Conservation (phyloP, 2,113 vertebrate species). For the Agelaius phoeniceus region DNA sequence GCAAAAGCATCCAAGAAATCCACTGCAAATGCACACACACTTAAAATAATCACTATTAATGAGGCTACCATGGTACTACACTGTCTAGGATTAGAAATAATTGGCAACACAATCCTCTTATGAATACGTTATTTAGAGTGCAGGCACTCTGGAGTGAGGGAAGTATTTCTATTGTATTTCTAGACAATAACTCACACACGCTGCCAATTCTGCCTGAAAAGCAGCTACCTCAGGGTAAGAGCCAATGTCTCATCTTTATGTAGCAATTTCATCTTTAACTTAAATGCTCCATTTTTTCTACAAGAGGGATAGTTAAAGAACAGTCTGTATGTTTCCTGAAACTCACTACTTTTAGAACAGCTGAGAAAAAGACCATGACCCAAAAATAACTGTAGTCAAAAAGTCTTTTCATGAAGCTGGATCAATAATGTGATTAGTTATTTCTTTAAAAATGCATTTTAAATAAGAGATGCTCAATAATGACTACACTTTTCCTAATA, state of each 20-base stretch:
- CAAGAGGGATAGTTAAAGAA: background rate
- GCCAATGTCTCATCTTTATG: background rate
- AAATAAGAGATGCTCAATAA: background rate
- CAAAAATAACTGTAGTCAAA: background rate
- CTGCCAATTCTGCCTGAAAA: background rate
- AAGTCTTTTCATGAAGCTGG: background rate
- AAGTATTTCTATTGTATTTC: background rate
- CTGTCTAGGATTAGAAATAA: constrained; percentile 50
- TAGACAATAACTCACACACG: background rate
- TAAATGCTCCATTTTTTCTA: background rate
- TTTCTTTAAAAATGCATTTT: background rate
- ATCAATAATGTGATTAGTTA: background rate
- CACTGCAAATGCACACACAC: background rate
- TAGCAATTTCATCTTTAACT: background rate
- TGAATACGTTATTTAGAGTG: background rate
- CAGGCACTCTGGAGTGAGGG: background rate
- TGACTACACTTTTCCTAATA: background rate
- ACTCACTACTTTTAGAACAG: background rate
- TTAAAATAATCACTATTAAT: constrained; percentile 42
- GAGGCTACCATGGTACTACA: background rate
- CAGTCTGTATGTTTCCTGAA: background rate
- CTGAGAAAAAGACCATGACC: background rate
- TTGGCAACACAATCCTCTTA: constrained; percentile 9
- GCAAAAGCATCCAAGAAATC: constrained; percentile 1
- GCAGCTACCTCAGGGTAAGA: background rate